phyloP scores from a whole-genome alignment of 2,797 vertebrate species.

The Parotocinclus haroldoi region DNA sequence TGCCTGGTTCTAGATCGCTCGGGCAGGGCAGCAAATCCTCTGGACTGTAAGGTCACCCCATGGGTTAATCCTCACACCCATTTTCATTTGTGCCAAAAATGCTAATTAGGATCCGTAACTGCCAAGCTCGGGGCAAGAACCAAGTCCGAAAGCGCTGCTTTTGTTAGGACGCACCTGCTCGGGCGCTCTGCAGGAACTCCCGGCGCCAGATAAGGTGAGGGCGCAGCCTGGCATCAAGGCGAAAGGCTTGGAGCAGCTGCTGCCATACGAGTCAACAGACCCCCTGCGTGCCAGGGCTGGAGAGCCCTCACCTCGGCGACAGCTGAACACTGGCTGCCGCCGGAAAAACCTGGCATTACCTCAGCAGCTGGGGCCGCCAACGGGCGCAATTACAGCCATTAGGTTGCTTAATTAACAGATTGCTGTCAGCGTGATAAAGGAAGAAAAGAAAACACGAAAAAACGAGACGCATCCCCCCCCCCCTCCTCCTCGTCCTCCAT shows the following conservation, averaged over 20 bases:
- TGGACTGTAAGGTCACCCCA: conserved; percentile 42
- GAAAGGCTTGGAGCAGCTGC: conserved; percentile 50
- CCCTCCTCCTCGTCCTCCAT: conserved; percentile 15
- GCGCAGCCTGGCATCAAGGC: conserved; percentile 33
- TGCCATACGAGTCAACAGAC: conserved; percentile 38
- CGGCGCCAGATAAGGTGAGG: conserved; percentile 40
- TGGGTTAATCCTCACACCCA: conserved; percentile 45
- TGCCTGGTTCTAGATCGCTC: no score
- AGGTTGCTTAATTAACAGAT: conserved; percentile 78
- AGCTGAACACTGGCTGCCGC: conserved; percentile 61
- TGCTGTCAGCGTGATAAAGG: conserved; percentile 68
- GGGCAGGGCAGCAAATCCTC: conserved; percentile 38
- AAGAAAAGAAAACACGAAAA: neutral
- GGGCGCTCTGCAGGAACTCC: conserved; percentile 21
- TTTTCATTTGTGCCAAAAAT: conserved; percentile 50
- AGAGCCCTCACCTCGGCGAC: conserved; percentile 49
- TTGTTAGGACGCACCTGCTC: conserved; percentile 56
- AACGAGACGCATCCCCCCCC: no score
- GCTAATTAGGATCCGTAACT: conserved; percentile 46
- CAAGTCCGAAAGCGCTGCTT: conserved; percentile 25
- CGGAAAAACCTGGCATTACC: conserved; percentile 72
- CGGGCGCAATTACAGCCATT: conserved; percentile 70
- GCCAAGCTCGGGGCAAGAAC: conserved; percentile 17
- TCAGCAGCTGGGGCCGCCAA: conserved; percentile 75
- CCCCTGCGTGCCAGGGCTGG: conserved; percentile 37